Evolutionary conservation across 2,113 vertebrate genomes (phyloP).

Genomic region (Sylvilagus bachmani): DNA sequence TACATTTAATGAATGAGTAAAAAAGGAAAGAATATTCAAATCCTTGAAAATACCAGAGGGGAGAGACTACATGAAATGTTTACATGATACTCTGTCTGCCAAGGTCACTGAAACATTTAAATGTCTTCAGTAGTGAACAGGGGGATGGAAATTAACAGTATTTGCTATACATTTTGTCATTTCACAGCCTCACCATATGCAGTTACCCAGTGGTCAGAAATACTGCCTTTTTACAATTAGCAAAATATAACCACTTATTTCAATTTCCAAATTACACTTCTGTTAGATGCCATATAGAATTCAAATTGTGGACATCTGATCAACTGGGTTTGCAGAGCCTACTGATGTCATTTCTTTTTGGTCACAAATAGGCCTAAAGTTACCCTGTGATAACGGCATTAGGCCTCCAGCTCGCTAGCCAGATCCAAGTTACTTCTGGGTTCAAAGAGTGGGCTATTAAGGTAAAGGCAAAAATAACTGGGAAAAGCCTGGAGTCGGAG

Average conservation of each 20-base stretch:
- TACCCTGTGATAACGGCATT: not conserved
- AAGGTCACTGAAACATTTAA: not conserved
- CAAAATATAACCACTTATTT: conserved; percentile 36
- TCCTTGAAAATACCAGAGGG: not conserved
- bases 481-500: conserved; percentile 21
- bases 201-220: not conserved
- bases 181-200: not conserved
- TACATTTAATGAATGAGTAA: not conserved
- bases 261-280: not conserved
- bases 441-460: conserved; percentile 56
- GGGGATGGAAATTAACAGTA: not conserved
- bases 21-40: not conserved
- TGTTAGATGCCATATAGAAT: not conserved
- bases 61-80: not conserved
- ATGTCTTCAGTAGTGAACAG: not conserved
- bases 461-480: conserved; percentile 57
- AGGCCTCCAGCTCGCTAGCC: conserved; percentile 16
- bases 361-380: conserved; percentile 44
- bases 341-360: conserved; percentile 47
- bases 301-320: conserved; percentile 35
- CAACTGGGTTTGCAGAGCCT: conserved; percentile 13
- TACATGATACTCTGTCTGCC: not conserved
- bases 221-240: conserved; percentile 24
- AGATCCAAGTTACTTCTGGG: conserved; percentile 65
- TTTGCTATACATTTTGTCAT: not conserved